Evolutionary conservation across 2,888 invertebrate genomes (phyloP).

Genomic region (Pyrochroa serraticornis): DNA sequence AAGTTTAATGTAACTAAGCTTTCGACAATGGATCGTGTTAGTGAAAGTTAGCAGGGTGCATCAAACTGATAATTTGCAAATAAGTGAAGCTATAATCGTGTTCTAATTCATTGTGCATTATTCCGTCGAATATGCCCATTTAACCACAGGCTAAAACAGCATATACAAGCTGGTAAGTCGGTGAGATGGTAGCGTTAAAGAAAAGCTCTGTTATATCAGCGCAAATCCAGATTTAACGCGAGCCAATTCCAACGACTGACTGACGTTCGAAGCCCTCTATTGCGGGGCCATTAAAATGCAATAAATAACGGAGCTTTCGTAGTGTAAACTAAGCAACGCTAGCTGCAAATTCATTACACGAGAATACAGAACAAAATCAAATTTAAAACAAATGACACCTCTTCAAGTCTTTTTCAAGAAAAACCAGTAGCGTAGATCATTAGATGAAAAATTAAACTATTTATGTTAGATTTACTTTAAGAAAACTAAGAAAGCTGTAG

Average conservation of each 20-base stretch:
- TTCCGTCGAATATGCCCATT: conserved; percentile 16
- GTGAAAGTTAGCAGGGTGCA: no score
- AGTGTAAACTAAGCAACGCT: conserved; percentile 12
- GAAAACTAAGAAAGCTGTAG: no score
- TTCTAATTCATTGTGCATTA: conserved; percentile 13
- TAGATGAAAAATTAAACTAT: no score
- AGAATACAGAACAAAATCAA: background rate
- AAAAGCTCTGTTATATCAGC: conserved; percentile 10
- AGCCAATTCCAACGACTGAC: conserved; percentile 4
- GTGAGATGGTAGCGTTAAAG: conserved; percentile 11
- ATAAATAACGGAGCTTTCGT: conserved; percentile 18
- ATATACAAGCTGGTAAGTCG: conserved; percentile 6
- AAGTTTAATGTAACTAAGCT: no score
- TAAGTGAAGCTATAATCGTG: conserved; percentile 7
- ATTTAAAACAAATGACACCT: no score
- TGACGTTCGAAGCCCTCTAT: conserved; percentile 2
- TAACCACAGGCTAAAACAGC: conserved; percentile 11
- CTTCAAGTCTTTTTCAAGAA: no score
- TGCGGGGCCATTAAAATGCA: conserved; percentile 15
- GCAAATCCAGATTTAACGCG: conserved; percentile 9
- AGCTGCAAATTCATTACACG: conserved; percentile 26
- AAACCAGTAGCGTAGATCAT: no score
- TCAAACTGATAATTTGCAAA: conserved; percentile 9
- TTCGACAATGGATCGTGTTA: no score
- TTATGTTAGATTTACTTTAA: no score